phyloP scores from a whole-genome alignment of 2,888 invertebrate species.

The Drosophila conformis region DNA sequence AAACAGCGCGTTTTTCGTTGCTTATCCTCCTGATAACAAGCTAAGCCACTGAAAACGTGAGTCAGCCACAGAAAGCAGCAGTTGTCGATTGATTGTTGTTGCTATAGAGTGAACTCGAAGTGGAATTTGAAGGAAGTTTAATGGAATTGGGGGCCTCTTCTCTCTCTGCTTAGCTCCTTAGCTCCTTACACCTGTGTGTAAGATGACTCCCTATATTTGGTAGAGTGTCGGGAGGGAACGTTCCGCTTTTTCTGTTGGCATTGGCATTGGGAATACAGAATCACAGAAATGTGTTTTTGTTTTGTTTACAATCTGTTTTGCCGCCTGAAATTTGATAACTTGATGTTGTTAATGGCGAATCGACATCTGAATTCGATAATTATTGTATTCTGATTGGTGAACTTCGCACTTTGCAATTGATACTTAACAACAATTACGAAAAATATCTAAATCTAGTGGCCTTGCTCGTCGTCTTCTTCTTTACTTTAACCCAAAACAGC shows the following conservation, averaged over 20 bases:
- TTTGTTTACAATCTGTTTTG: conserved; percentile 57
- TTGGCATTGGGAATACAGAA: conserved; percentile 35
- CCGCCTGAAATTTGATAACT: conserved; percentile 30
- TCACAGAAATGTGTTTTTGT: conserved; percentile 20
- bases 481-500: conserved; percentile 46
- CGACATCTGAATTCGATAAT: neutral
- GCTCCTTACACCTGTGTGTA: conserved; percentile 1
- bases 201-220: conserved; percentile 18
- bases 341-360: neutral
- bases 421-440: conserved; percentile 62
- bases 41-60: conserved; percentile 24
- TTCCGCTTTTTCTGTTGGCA: conserved; percentile 14
- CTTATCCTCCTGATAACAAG: conserved; percentile 16
- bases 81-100: conserved; percentile 15
- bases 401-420: conserved; percentile 50
- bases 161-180: conserved; percentile 14
- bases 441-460: conserved; percentile 69
- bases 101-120: conserved; percentile 5
- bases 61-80: conserved; percentile 29
- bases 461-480: conserved; percentile 59
- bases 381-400: conserved; percentile 11
- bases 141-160: conserved; percentile 4
- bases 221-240: conserved; percentile 2
- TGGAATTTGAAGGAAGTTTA: conserved; percentile 1
- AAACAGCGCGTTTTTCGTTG: conserved; percentile 10